phyloP scores from a whole-genome alignment of 2,888 invertebrate genomes.

The Spodoptera littoralis region DNA sequence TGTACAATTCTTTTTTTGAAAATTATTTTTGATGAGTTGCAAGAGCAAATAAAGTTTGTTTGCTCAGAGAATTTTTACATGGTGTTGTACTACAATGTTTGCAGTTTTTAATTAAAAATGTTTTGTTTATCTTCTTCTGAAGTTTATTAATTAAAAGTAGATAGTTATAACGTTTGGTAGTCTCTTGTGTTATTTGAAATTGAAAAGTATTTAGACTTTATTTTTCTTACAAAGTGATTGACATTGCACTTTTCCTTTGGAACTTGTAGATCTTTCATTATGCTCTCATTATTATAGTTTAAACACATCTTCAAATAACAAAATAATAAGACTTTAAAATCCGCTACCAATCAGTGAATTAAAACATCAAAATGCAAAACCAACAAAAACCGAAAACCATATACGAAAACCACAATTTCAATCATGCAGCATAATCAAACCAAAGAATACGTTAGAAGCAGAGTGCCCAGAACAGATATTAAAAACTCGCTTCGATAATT shows the following conservation, averaged over 20 bases:
- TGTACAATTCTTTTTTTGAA: conserved; percentile 4
- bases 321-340: no score
- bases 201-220: no score
- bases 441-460: conserved; percentile 13
- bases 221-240: no score
- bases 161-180: no score
- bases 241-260: no score
- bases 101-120: neutral
- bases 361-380: neutral
- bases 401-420: neutral
- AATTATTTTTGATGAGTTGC: neutral
- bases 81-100: neutral
- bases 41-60: conserved; percentile 1
- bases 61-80: no score
- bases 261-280: no score
- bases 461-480: conserved; percentile 46
- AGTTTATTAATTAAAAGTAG: no score
- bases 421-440: conserved; percentile 19
- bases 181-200: no score
- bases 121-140: neutral
- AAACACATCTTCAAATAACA: no score
- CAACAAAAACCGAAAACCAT: neutral
- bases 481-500: conserved; percentile 55
- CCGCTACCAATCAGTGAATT: no score
- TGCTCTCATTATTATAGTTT: no score